Conservation (phyloP, 2,888 invertebrate genomes). For the Drosophila eohydei region DNA sequence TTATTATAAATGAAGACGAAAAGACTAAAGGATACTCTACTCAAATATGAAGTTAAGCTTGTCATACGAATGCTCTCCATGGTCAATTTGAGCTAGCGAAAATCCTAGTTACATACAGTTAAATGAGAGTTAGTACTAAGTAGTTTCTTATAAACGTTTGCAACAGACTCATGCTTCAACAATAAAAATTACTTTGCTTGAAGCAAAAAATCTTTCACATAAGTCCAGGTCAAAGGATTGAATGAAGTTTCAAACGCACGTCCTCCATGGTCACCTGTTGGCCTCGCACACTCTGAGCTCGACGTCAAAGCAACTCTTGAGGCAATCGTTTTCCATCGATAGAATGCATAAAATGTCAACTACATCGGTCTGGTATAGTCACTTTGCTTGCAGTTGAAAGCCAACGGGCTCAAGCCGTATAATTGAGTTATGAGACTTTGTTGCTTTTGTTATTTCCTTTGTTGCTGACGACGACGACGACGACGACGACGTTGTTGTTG, state of each 20-base stretch:
- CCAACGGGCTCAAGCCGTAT: slow-evolving; percentile 1
- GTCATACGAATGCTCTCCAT: too few species aligned
- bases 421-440: slow-evolving; percentile 18
- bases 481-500: background rate
- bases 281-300: background rate
- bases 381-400: slow-evolving; percentile 2
- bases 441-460: background rate
- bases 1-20: too few species aligned
- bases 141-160: too few species aligned
- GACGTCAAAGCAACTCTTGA: background rate
- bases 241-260: background rate
- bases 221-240: too few species aligned
- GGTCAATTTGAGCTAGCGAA: too few species aligned
- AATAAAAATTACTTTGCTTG: too few species aligned
- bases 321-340: background rate
- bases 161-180: too few species aligned
- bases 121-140: too few species aligned
- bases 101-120: too few species aligned
- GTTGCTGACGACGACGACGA: background rate
- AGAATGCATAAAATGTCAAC: background rate
- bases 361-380: background rate
- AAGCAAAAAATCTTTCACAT: too few species aligned
- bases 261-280: background rate
- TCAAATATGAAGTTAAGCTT: too few species aligned
- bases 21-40: too few species aligned